Evolutionary conservation across 2,888 invertebrate species (phyloP).

Genomic region (Dryomyza anilis): DNA sequence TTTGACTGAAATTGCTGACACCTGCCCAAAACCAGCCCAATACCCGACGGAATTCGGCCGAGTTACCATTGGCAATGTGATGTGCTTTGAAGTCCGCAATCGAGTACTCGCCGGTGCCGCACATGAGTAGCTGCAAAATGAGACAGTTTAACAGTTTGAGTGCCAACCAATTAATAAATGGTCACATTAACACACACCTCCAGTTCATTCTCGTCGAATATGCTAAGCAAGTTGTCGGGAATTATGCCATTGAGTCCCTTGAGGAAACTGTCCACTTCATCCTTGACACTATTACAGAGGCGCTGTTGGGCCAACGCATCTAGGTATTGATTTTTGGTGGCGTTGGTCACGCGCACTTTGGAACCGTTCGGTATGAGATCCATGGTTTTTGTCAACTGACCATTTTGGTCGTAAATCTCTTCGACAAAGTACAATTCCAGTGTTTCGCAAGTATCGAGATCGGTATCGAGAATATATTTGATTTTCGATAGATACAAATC

Average conservation of each 20-base stretch:
- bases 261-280: constrained; percentile 86
- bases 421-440: constrained; percentile 88
- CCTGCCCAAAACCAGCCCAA: constrained; percentile 92
- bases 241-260: constrained; percentile 90
- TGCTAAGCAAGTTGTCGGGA: constrained; percentile 89
- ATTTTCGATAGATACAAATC: constrained; percentile 92
- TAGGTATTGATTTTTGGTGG: constrained; percentile 73
- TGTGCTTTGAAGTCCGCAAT: constrained; percentile 88
- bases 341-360: constrained; percentile 68
- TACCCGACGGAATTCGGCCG: constrained; percentile 81
- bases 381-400: constrained; percentile 76
- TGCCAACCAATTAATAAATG: too few relatives aligned
- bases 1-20: constrained; percentile 84
- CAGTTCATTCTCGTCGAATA: constrained; percentile 94
- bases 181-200: constrained; percentile 68
- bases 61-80: constrained; percentile 81
- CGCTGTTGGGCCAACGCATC: constrained; percentile 89
- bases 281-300: constrained; percentile 78
- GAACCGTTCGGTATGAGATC: constrained; percentile 86
- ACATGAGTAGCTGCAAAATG: constrained; percentile 76
- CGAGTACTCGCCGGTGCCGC: constrained; percentile 91
- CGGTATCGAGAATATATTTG: constrained; percentile 89
- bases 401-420: constrained; percentile 82
- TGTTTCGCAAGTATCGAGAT: constrained; percentile 75
- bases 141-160: background rate